phyloP scores from a whole-genome alignment of 2,888 invertebrate species.

The Tineola bisselliella region DNA sequence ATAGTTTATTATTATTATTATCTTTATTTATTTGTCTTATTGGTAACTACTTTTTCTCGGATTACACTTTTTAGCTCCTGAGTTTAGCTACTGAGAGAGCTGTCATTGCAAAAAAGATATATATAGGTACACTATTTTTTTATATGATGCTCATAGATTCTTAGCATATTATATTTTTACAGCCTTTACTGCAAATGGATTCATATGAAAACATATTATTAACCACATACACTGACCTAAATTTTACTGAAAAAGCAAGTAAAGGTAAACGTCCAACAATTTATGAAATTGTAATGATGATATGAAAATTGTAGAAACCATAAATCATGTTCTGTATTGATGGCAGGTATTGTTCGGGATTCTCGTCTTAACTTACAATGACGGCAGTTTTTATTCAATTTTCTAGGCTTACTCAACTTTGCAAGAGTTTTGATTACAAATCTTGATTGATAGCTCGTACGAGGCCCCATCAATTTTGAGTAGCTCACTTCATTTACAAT shows the following conservation, averaged over 20 bases:
- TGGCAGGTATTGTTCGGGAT: slow-evolving; percentile 1
- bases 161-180: too few species aligned
- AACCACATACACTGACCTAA: not conserved
- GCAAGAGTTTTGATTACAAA: slow-evolving; percentile 42
- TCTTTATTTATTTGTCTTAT: too few species aligned
- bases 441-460: slow-evolving; percentile 57
- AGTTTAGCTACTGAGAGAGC: too few species aligned
- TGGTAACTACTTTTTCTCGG: too few species aligned
- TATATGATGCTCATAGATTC: too few species aligned
- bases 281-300: not conserved
- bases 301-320: not conserved
- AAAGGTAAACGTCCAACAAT: not conserved
- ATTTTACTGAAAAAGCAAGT: not conserved
- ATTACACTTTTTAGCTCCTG: too few species aligned
- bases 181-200: too few species aligned
- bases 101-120: too few species aligned
- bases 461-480: slow-evolving; percentile 45
- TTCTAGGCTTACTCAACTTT: slow-evolving; percentile 39
- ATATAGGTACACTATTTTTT: too few species aligned
- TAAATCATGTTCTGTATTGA: slow-evolving; percentile 6
- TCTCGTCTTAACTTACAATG: not conserved
- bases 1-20: too few species aligned
- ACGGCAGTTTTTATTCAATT: slow-evolving; percentile 50
- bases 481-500: slow-evolving; percentile 42
- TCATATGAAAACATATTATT: not conserved